Base-by-base conservation (phyloP, 2,888 invertebrate genomes). In the Aricia artaxerxes region DNA sequence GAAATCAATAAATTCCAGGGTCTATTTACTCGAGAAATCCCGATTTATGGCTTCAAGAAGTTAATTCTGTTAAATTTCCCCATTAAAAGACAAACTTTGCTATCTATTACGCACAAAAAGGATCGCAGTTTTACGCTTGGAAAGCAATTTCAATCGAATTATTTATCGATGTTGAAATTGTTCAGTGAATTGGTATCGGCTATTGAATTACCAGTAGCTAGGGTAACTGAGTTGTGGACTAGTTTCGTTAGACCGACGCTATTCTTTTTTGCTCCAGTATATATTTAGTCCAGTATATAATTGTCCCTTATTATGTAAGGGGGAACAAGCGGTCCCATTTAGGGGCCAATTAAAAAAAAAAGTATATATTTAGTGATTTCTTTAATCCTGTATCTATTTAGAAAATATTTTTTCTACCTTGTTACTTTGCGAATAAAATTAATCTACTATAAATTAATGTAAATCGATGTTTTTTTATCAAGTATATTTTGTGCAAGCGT, bases 61-160 rank as follows among this genome's bases (percentile, higher is more conserved):
- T 76, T 76, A 76, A 76, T 76, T 76, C 57, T 53, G 76, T 76
- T 76, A 76, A 76, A 76, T 76, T 76, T 76, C 76, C 76, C 76
- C 76, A 76, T 76, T 76, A 76, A 76, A 76, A 76, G 76, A 76
- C 76, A 78, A 64, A 69, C 13, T 69, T 78, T 49, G 78, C 49
- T 69, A 69, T 64, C 64, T 64, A 78, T 64, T 31, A 78, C 49
- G 69, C 64, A 78, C 78, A 64, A 78, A 78, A 78, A 73, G 44
- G 73, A 60, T 73, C 60, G 73, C 24, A 40, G 60, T 73, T 78
- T 78, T 73, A 73, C 60, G 78, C 73, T 78, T 73, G 60, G 57
- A 78, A 78, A 73, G 73, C 78, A 78, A 73, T 73, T 31, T 40
- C 73, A 78, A 78, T 78, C 73, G 61, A 73, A 78, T 78, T 78